These are phyloP conservation scores for Xestia xanthographa DNA, from an alignment of 2,888 invertebrate genomes.

Conservation along the genomic window DNA sequence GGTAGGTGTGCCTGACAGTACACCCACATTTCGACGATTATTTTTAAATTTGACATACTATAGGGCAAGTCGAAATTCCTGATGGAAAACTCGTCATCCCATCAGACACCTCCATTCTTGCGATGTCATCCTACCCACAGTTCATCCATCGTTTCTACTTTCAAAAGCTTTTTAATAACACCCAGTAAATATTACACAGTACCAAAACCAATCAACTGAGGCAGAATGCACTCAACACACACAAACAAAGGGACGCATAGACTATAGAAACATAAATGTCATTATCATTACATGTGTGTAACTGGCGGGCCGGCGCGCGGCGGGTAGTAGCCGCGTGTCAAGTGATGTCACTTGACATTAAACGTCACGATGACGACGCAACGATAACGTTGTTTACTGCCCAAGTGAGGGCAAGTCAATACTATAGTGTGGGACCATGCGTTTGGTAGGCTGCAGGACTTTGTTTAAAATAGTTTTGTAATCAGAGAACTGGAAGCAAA, in stretches of 20 bases:
- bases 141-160: not conserved
- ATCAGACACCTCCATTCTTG: not conserved
- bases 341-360: slow-evolving; percentile 70
- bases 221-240: slow-evolving; percentile 12
- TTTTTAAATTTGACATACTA: not conserved
- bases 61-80: not conserved
- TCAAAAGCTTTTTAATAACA: not conserved
- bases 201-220: slow-evolving; percentile 20
- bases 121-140: not conserved
- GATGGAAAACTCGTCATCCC: not conserved
- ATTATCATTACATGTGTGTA: slow-evolving; percentile 56
- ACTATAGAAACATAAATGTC: slow-evolving; percentile 37
- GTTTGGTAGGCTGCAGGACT: slow-evolving; percentile 7
- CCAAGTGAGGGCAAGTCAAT: slow-evolving; percentile 63
- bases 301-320: slow-evolving; percentile 15
- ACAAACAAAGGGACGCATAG: slow-evolving; percentile 21
- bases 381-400: slow-evolving; percentile 76
- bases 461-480: not conserved
- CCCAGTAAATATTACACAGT: not conserved
- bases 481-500: not conserved
- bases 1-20: not conserved
- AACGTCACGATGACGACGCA: slow-evolving; percentile 69
- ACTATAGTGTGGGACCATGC: slow-evolving; percentile 36
- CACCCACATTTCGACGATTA: not conserved
- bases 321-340: slow-evolving; percentile 59